These are phyloP conservation scores for Selene dorsalis DNA, from an alignment of 2,797 vertebrate species.

Conservation along the genomic window DNA sequence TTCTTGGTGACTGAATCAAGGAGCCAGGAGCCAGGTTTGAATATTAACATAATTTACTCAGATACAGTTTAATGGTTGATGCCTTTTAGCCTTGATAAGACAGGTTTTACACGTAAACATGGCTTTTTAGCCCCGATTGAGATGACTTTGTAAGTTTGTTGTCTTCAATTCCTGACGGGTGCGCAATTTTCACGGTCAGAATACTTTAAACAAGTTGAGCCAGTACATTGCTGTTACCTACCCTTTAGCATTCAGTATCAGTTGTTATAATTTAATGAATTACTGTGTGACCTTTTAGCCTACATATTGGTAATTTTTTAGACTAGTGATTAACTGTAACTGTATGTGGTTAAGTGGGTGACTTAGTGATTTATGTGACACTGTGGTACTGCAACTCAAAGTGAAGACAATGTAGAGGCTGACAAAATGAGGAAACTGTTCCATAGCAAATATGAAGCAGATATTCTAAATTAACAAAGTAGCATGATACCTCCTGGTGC, in stretches of 20 bases:
- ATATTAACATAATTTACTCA: background rate
- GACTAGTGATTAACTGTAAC: background rate
- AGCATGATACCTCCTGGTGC: background rate
- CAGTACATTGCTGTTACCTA: background rate
- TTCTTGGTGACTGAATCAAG: constrained; percentile 47
- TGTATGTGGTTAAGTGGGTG: background rate
- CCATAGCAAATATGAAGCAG: background rate
- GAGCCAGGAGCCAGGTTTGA: constrained; percentile 72
- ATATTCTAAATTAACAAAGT: constrained; percentile 40
- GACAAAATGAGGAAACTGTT: constrained; percentile 2
- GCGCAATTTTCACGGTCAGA: background rate
- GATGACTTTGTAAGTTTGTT: background rate
- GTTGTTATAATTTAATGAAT: background rate
- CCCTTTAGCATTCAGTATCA: background rate
- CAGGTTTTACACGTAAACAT: background rate
- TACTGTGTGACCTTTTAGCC: background rate
- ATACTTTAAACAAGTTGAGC: background rate
- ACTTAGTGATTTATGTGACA: constrained; percentile 11
- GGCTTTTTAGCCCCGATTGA: background rate
- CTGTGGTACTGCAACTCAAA: constrained; percentile 39
- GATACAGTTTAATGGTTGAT: background rate
- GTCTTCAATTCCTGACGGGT: background rate
- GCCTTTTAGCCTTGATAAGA: background rate
- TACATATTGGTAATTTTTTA: background rate
- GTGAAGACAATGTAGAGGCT: background rate